Conservation (phyloP, 2,797 vertebrate species). For the Amniataba percoides region DNA sequence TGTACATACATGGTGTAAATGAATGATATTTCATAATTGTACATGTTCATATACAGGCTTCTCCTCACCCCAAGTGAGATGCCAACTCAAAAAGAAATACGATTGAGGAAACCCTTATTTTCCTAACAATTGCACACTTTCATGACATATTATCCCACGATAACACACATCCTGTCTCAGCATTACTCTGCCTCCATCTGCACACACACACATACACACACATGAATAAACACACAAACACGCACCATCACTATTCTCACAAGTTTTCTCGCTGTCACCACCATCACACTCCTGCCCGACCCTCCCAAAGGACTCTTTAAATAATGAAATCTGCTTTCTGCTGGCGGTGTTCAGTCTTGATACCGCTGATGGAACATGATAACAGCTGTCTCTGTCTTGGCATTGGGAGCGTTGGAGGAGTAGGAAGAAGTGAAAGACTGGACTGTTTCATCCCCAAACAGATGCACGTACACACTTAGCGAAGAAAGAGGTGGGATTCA, state of each 20-base stretch:
- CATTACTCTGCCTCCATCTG: neutral
- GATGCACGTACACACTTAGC: neutral
- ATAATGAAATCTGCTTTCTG: slow-evolving; percentile 50
- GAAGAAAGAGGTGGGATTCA: slow-evolving; percentile 8
- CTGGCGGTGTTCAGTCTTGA: slow-evolving; percentile 37
- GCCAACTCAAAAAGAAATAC: neutral
- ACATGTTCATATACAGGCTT: neutral
- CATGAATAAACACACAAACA: slow-evolving; percentile 1
- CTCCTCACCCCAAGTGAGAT: neutral
- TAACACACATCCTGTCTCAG: neutral
- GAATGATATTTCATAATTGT: neutral
- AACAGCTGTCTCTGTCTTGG: slow-evolving; percentile 42
- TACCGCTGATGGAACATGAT: slow-evolving; percentile 44
- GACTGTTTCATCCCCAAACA: slow-evolving; percentile 31
- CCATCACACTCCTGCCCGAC: slow-evolving; percentile 18
- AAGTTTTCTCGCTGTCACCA: slow-evolving; percentile 12
- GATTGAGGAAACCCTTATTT: slow-evolving; percentile 3
- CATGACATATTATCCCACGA: neutral
- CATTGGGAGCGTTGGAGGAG: slow-evolving; percentile 14
- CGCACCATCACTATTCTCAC: neutral
- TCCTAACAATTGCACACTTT: slow-evolving; percentile 18
- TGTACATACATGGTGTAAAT: neutral
- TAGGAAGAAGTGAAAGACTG: slow-evolving; percentile 8
- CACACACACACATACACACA: neutral
- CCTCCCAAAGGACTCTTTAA: slow-evolving; percentile 49